A percentile compares a stretch with the other conserved stretches of the same genome.
Conservation (phyloP, 2,797 vertebrate species). For the Clarias laeviceps region DNA sequence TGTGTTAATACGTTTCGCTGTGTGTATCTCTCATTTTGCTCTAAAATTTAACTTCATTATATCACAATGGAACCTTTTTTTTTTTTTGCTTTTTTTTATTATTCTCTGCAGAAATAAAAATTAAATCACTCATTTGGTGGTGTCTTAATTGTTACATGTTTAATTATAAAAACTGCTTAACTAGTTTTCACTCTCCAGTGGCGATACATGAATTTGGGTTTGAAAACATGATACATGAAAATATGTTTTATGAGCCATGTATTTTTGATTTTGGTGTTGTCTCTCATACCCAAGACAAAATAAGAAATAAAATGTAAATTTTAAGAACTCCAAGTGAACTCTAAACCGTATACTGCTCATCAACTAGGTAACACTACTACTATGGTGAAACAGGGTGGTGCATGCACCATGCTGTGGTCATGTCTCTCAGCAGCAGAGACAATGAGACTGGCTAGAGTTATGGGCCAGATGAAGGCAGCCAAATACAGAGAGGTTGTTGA, state of each 20-base stretch:
- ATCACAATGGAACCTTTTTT: no score
- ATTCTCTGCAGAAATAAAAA: no score
- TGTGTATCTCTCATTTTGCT: no score
- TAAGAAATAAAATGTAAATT: not conserved
- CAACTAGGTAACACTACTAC: not conserved
- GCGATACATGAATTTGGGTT: not conserved
- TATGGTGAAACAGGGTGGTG: not conserved
- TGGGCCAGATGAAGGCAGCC: not conserved
- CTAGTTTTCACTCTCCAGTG: not conserved
- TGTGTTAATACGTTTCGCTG: no score
- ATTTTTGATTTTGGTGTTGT: not conserved
- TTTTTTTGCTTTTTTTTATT: no score
- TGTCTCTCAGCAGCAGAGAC: not conserved
- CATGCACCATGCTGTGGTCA: not conserved
- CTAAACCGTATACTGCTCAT: not conserved
- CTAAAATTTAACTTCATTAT: no score
- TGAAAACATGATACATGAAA: no score
- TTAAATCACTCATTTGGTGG: no score
- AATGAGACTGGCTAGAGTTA: not conserved
- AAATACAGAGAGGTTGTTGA: not conserved
- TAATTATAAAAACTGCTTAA: not conserved
- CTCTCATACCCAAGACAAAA: not conserved
- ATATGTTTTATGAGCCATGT: not conserved
- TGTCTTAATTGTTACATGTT: not conserved
- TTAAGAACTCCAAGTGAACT: not conserved